Conservation (phyloP, 2,113 vertebrate species). For the Polyodon spathula region DNA sequence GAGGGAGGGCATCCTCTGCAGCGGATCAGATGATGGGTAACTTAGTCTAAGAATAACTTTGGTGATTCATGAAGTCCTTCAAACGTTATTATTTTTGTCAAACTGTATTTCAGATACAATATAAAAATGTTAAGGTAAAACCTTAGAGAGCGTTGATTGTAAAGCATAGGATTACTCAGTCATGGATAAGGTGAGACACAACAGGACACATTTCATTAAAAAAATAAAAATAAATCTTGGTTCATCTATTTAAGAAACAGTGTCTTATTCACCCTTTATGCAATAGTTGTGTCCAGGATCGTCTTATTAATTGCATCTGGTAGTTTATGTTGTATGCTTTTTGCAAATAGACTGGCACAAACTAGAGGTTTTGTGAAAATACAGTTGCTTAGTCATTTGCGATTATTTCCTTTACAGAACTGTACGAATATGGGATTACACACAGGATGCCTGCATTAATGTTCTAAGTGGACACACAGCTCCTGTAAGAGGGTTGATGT, state of each 20-base stretch:
- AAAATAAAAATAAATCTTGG: no score
- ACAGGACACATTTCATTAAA: no score
- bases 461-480: constrained; percentile 82
- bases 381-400: not conserved
- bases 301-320: no score
- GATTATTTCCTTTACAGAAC: constrained; percentile 57
- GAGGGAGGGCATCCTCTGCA: constrained; percentile 92
- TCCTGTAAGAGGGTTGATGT: constrained; percentile 87
- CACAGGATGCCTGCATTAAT: constrained; percentile 87
- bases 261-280: no score
- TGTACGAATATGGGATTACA: constrained; percentile 96
- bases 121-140: not conserved
- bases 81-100: not conserved
- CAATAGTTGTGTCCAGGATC: no score
- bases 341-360: no score
- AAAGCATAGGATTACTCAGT: no score
- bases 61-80: no score
- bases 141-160: not conserved
- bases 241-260: no score
- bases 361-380: no score
- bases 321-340: no score
- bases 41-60: constrained; percentile 6
- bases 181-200: no score
- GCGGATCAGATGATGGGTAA: constrained; percentile 91
- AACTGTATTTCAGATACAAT: not conserved